Evolutionary conservation across 2,797 vertebrate genomes (phyloP).

Genomic region (Gymnothorax javanicus): DNA sequence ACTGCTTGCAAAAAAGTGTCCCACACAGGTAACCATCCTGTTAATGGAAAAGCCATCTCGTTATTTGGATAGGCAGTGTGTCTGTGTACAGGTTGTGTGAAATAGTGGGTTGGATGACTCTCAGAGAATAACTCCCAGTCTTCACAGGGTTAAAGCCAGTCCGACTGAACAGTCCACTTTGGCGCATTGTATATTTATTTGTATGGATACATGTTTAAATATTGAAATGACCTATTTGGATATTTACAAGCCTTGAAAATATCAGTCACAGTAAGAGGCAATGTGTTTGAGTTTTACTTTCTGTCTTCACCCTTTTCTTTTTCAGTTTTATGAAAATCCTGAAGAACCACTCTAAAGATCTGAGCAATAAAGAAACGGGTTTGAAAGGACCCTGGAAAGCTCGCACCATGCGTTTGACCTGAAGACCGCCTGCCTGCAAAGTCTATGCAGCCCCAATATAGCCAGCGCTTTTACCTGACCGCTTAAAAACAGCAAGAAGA

Average conservation of each 20-base stretch:
- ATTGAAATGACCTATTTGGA: background rate
- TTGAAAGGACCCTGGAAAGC: conserved; percentile 98
- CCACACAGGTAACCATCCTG: background rate
- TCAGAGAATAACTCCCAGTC: too few relatives aligned
- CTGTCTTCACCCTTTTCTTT: conserved; percentile 30
- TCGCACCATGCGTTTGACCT: conserved; percentile 99
- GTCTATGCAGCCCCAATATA: conserved; percentile 98
- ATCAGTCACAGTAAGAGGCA: background rate
- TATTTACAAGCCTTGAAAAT: too few relatives aligned
- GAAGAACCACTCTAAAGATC: conserved; percentile 93
- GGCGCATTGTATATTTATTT: background rate
- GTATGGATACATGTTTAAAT: background rate
- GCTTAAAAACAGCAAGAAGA: conserved; percentile 44
- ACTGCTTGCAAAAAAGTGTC: too few relatives aligned
- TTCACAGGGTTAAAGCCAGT: background rate
- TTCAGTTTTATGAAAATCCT: conserved; percentile 92
- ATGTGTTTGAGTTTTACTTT: background rate
- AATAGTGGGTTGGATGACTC: too few relatives aligned
- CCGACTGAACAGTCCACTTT: background rate
- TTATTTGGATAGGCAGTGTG: background rate
- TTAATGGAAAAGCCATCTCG: background rate
- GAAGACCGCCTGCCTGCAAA: conserved; percentile 98
- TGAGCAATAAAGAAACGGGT: conserved; percentile 99
- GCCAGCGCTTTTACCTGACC: conserved; percentile 78
- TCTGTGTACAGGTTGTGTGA: too few relatives aligned